These are phyloP conservation scores for Fissipunctia ypsillon DNA, from an alignment of 2,888 invertebrate genomes.

Conservation along the genomic window DNA sequence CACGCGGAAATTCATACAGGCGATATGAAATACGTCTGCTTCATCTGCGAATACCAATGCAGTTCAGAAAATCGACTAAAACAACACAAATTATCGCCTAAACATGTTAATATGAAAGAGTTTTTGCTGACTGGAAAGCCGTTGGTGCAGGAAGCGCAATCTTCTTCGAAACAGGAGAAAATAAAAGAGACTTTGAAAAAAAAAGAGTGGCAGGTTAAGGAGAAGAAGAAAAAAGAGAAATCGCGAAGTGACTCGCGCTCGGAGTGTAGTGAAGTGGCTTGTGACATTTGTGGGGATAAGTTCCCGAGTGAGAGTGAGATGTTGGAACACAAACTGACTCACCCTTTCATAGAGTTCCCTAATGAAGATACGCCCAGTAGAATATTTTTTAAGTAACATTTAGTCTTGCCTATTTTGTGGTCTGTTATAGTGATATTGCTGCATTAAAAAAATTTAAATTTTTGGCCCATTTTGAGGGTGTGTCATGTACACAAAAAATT, in stretches of 20 bases:
- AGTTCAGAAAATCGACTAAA: slow-evolving; percentile 85
- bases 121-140: slow-evolving; percentile 81
- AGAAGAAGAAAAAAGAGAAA: slow-evolving; percentile 73
- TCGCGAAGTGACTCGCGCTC: slow-evolving; percentile 54
- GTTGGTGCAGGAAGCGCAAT: slow-evolving; percentile 73
- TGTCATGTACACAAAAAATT: not conserved
- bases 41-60: slow-evolving; percentile 87
- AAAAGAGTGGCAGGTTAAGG: slow-evolving; percentile 74
- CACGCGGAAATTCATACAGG: slow-evolving; percentile 86
- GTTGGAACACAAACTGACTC: slow-evolving; percentile 86
- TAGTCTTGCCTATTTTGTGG: slow-evolving; percentile 68
- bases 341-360: slow-evolving; percentile 88
- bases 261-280: slow-evolving; percentile 70
- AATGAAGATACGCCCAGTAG: slow-evolving; percentile 87
- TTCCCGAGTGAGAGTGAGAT: slow-evolving; percentile 81
- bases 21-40: slow-evolving; percentile 87
- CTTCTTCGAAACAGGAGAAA: slow-evolving; percentile 74
- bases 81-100: slow-evolving; percentile 82
- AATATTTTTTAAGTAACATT: slow-evolving; percentile 86
- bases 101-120: slow-evolving; percentile 85
- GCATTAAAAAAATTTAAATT: not conserved
- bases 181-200: slow-evolving; percentile 66
- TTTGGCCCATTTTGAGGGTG: not conserved
- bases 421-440: slow-evolving; percentile 40
- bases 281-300: slow-evolving; percentile 87